phyloP scores from a whole-genome alignment of 2,797 vertebrate species.

The Xenops minutus region DNA sequence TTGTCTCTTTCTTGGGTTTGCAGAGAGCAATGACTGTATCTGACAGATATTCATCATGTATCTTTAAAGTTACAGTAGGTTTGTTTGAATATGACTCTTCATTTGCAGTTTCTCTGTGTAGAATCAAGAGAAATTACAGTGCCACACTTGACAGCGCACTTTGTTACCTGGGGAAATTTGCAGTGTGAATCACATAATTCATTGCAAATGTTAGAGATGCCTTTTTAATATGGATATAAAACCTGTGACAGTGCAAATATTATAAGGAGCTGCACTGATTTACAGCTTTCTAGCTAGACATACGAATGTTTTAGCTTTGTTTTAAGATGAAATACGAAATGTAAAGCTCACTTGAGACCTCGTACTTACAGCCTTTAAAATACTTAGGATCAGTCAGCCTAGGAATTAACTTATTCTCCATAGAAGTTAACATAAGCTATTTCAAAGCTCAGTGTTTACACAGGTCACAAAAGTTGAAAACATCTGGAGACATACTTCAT shows the following conservation, averaged over 20 bases:
- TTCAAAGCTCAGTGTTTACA: constrained; percentile 10
- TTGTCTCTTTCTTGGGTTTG: not conserved
- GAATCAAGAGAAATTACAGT: not conserved
- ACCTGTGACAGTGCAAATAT: not conserved
- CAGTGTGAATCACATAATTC: not conserved
- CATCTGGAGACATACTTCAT: not conserved
- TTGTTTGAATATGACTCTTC: not conserved
- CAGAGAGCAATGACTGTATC: not conserved
- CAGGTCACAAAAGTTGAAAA: constrained; percentile 10
- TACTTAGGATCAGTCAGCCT: not conserved
- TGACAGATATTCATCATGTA: not conserved
- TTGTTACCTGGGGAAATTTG: not conserved
- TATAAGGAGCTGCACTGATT: not conserved
- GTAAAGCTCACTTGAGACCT: constrained; percentile 8
- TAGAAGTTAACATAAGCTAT: not conserved
- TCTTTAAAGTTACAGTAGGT: not conserved
- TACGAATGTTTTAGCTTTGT: constrained; percentile 33
- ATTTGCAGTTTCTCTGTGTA: constrained; percentile 6
- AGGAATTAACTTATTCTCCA: constrained; percentile 8
- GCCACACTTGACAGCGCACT: not conserved
- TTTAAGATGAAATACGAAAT: constrained; percentile 42
- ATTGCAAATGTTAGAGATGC: not conserved
- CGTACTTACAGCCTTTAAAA: constrained; percentile 17
- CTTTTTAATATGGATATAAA: not conserved
- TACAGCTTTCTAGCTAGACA: constrained; percentile 3